A percentile compares a stretch with the other conserved stretches of the same genome.
These are phyloP conservation scores for Carabus problematicus DNA, from an alignment of 2,888 invertebrate genomes.

Conservation along the genomic window DNA sequence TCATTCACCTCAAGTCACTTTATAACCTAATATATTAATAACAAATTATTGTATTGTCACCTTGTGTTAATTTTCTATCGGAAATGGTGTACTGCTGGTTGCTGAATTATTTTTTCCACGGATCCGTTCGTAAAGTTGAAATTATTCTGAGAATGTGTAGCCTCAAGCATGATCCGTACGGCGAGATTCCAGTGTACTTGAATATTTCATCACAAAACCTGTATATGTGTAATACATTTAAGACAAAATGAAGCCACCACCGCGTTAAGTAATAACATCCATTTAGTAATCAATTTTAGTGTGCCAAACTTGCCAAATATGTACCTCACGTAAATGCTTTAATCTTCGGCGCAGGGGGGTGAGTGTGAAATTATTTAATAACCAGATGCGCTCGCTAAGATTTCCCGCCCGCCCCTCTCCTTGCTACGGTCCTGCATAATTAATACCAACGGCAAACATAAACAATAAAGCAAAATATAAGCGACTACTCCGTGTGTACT, in stretches of 20 bases:
- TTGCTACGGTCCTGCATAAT: slow-evolving; percentile 41
- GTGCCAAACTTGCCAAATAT: slow-evolving; percentile 42
- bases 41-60: too few relatives aligned
- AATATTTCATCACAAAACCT: slow-evolving; percentile 27
- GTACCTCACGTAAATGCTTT: slow-evolving; percentile 43
- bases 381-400: slow-evolving; percentile 34
- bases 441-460: slow-evolving; percentile 44
- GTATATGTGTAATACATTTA: slow-evolving; percentile 21
- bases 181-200: slow-evolving; percentile 14
- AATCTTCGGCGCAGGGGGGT: slow-evolving; percentile 43
- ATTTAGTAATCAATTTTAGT: slow-evolving; percentile 44
- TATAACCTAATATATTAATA: too few relatives aligned
- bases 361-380: slow-evolving; percentile 42
- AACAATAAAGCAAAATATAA: slow-evolving; percentile 46
- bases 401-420: slow-evolving; percentile 19
- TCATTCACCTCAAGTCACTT: too few relatives aligned
- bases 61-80: too few relatives aligned
- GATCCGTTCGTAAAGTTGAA: too few relatives aligned
- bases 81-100: too few relatives aligned
- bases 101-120: too few relatives aligned
- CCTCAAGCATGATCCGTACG: too few relatives aligned
- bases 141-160: slow-evolving; percentile 2
- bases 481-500: slow-evolving; percentile 40
- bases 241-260: slow-evolving; percentile 25
- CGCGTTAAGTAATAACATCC: slow-evolving; percentile 43